Conservation (phyloP, 2,888 invertebrate genomes). For the Epirrita christyi region DNA sequence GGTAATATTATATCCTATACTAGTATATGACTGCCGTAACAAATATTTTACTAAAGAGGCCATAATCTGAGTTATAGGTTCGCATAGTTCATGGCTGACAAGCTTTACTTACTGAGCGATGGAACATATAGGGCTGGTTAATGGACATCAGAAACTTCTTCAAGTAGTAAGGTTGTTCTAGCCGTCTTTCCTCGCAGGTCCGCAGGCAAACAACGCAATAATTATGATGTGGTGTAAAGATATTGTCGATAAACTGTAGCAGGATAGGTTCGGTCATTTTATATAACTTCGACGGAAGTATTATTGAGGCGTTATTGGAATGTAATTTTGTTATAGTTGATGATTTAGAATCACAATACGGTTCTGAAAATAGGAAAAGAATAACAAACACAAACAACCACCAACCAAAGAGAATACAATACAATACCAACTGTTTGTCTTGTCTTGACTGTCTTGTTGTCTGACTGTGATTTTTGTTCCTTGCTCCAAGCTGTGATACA, state of each 20-base stretch:
- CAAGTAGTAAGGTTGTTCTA: conserved; percentile 16
- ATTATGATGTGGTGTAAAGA: neutral
- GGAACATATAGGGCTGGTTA: conserved; percentile 2
- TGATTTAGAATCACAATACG: neutral
- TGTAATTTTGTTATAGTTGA: neutral
- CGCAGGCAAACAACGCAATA: conserved; percentile 33
- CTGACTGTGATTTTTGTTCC: too few relatives aligned
- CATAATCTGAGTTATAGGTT: too few relatives aligned
- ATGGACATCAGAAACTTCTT: conserved; percentile 16
- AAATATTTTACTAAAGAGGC: too few relatives aligned
- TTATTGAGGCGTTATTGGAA: neutral
- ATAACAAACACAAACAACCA: too few relatives aligned
- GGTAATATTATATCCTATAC: too few relatives aligned
- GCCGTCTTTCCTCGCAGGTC: conserved; percentile 12
- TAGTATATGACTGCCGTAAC: too few relatives aligned
- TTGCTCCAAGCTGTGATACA: too few relatives aligned
- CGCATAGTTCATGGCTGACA: too few relatives aligned
- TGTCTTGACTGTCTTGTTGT: too few relatives aligned
- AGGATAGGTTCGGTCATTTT: conserved; percentile 25
- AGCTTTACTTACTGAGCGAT: conserved; percentile 11
- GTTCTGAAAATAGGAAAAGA: too few relatives aligned
- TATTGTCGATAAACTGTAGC: conserved; percentile 6
- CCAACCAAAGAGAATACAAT: too few relatives aligned
- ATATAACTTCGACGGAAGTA: neutral
- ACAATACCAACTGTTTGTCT: too few relatives aligned